A percentile compares a stretch with the other conserved stretches of the same genome.
phyloP scores from a whole-genome alignment of 1,140 invertebrate genomes.

The Drosophila bocki region DNA sequence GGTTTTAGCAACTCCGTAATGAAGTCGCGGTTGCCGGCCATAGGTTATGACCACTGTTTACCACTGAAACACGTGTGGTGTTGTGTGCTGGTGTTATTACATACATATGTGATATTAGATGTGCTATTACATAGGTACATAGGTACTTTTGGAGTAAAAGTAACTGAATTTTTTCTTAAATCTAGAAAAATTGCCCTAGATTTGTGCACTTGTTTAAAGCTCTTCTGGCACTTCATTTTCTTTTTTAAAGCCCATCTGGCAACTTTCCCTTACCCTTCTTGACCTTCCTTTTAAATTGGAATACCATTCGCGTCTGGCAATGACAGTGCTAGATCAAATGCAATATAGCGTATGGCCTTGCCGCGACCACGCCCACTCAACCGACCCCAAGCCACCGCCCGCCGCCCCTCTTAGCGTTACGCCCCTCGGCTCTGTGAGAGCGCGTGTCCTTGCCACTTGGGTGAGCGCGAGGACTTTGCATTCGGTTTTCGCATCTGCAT shows the following conservation, averaged over 20 bases:
- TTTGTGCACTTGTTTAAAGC: no score
- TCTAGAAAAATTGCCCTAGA: no score
- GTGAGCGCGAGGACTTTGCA: slow-evolving; percentile 46
- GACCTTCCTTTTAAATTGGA: slow-evolving; percentile 29
- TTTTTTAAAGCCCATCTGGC: not conserved
- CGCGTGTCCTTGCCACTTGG: slow-evolving; percentile 55
- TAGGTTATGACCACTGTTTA: no score
- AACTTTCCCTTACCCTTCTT: not conserved
- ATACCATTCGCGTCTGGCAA: slow-evolving; percentile 25
- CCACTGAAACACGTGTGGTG: no score
- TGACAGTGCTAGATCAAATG: slow-evolving; percentile 56
- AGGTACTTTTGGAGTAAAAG: no score
- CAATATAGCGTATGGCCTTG: slow-evolving; percentile 60
- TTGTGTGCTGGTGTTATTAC: no score
- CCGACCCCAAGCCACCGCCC: not conserved
- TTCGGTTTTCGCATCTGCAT: slow-evolving; percentile 17
- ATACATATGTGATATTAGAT: no score
- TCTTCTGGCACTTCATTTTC: no score
- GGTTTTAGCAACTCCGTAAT: no score
- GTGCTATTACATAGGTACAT: no score
- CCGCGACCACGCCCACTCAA: not conserved
- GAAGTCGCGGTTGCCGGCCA: no score
- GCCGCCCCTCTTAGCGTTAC: not conserved
- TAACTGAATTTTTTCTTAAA: no score
- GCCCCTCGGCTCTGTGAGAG: slow-evolving; percentile 30